A percentile compares a stretch with the other conserved stretches of the same genome.
phyloP scores from a whole-genome alignment of 2,113 vertebrate genomes.

The Struthio camelus region DNA sequence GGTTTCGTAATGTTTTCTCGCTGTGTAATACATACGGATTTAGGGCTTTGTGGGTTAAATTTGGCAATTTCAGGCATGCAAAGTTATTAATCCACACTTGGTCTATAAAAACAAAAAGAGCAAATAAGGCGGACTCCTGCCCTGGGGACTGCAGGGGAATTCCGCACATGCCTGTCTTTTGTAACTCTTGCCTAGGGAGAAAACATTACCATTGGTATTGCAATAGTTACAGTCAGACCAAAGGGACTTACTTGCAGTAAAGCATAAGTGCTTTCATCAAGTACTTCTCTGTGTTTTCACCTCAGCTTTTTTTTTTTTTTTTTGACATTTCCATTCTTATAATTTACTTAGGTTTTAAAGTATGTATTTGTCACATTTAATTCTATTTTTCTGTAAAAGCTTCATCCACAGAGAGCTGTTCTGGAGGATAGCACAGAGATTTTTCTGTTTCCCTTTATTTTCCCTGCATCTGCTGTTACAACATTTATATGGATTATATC shows the following conservation, averaged over 20 bases:
- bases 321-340: not conserved
- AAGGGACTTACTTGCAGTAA: not conserved
- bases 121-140: not conserved
- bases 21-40: not conserved
- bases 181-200: not conserved
- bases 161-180: slow-evolving; percentile 9
- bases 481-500: slow-evolving; percentile 16
- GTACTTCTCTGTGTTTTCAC: not conserved
- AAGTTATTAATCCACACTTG: slow-evolving; percentile 38
- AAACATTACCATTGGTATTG: not conserved
- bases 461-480: slow-evolving; percentile 15
- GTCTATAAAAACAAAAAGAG: not conserved
- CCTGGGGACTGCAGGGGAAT: not conserved
- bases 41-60: slow-evolving; percentile 30
- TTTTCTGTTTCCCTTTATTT: slow-evolving; percentile 46
- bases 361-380: slow-evolving; percentile 29
- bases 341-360: not conserved
- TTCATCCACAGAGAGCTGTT: slow-evolving; percentile 9
- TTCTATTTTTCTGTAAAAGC: slow-evolving; percentile 10
- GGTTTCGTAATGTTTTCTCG: not conserved
- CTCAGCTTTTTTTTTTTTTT: not conserved
- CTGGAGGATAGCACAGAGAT: slow-evolving; percentile 30
- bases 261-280: not conserved
- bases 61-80: slow-evolving; percentile 17
- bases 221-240: not conserved